phyloP scores from a whole-genome alignment of 2,797 vertebrate genomes.

The Danio tinwini region DNA sequence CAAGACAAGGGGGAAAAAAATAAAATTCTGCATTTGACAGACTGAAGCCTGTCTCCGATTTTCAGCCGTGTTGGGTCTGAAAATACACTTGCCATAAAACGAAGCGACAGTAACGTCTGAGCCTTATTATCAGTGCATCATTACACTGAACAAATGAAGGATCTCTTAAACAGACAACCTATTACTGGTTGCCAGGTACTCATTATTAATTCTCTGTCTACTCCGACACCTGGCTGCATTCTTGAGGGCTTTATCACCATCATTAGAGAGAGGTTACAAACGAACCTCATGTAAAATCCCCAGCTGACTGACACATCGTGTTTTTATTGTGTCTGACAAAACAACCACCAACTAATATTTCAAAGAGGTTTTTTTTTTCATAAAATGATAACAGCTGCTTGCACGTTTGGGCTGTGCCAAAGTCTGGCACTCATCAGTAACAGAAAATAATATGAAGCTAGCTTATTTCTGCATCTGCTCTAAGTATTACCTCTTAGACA shows the following conservation, averaged over 20 bases:
- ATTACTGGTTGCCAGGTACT: conserved; percentile 28
- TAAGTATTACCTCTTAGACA: not conserved
- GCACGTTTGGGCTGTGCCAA: not conserved
- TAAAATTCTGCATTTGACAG: not conserved
- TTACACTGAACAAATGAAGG: conserved; percentile 17
- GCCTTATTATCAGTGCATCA: conserved; percentile 11
- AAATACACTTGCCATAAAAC: conserved; percentile 5
- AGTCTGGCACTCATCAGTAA: conserved; percentile 3
- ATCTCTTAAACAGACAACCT: conserved; percentile 14
- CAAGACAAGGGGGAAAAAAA: not conserved
- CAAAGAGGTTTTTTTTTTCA: conserved; percentile 6
- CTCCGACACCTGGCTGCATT: conserved; percentile 18
- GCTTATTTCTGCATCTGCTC: not conserved
- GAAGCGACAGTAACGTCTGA: not conserved
- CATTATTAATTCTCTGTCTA: conserved; percentile 24
- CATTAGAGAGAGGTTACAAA: conserved; percentile 20
- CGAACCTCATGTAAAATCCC: not conserved
- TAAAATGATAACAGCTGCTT: conserved; percentile 14
- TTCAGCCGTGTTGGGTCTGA: conserved; percentile 1
- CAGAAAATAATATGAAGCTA: conserved; percentile 17
- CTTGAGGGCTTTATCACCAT: conserved; percentile 11
- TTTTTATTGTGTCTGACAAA: conserved; percentile 26
- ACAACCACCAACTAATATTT: conserved; percentile 5
- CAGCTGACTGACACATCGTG: not conserved
- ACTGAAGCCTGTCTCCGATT: conserved; percentile 12